Evolutionary conservation across 2,113 vertebrate genomes (phyloP), one percentile per base, ranked within the genome.

Genomic region (Cyprinodon brontotheroides): DNA sequence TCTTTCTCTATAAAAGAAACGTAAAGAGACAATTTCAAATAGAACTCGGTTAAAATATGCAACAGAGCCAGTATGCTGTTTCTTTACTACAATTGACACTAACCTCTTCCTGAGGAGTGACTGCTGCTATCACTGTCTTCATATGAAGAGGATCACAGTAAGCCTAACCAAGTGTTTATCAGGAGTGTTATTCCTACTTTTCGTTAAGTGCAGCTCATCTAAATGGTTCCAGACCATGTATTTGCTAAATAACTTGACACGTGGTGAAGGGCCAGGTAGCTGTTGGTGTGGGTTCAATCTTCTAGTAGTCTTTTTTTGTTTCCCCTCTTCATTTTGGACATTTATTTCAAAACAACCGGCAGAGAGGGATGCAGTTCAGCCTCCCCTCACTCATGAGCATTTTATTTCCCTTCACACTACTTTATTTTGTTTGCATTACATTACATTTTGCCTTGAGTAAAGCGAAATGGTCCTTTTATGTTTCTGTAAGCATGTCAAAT

Each of bases 381-480:
- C 60, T 75, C 67, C 50, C 17, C 10, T 74, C 12, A 36, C 17
- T 70, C 43, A 45, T 57, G 50, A 76, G 22, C 6, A 1, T 73
- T 74, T 80, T 45, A 57, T 57, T 20, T n/a, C 20, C 50, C n/a
- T 61, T 80, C 65, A 76, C 80, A 77, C 77, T 50, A 43, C 62
- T 41, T 78, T 61, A 40, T 57, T 68, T 29, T 29, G 29, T 29
- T 29, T 29, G 29, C 29, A 29, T 29, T 29, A 29, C 29, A 29
- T 29, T 81, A 79, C 85, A 88, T 89, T 81, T 87, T 86, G 81
- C 85, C 85, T 89, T 89, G 82, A 76, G 72, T 80, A 78, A 65
- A 45, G 70, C 77, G 68, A 68, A 68, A 68, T 66, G 69, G 72
- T 2, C 45, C 20, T 22, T 41, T 45, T 8, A 57, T 0, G 17